Evolutionary conservation across 2,888 invertebrate genomes (phyloP), one percentile per base, ranked within the genome.

Genomic region (Zonitis immaculata): DNA sequence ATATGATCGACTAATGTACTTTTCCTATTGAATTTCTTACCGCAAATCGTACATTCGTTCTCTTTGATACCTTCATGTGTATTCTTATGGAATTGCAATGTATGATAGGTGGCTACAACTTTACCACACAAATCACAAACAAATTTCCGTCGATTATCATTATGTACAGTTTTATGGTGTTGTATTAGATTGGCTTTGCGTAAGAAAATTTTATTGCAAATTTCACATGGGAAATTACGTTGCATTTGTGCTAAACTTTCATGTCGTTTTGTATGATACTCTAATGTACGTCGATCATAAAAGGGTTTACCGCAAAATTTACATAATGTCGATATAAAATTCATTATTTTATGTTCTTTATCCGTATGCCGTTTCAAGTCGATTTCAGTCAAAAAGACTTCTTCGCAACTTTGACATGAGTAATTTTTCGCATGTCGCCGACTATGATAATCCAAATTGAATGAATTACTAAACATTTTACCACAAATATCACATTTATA

Each of bases 91-190:
- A 44, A 14, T 20, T 35, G 18, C n/a, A 51, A 42, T 9, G 47
- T 51, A 9, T 18, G 12, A 26, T 22, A 49, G 16, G 46, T 49
- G 2, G 30, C 30, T 7, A 51, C 26, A 47, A 47, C 47, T 42
- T 44, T 47, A 6, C 51, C 51, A 12, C 51, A 51, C 9, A 51
- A 16, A 18, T 51, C 46, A 27, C 51, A 51, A 28, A 22, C 32
- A 8, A 11, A 47, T 32, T 42, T 54, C 26, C 26, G n/a, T n/a
- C 25, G 43, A 26, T 43, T 43, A 16, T 43, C 20, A n/a, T 28
- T 46, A 49, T 67, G 67, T 46, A 64, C 65, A 1, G 64, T 55
- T 14, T 57, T 57, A 44, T 61, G 59, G 44, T 68, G 68, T 49
- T 64, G 35, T 5, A 35, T 9, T 18, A 35, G 9, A 35, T 35